Conservation (phyloP, 2,113 vertebrate genomes). For the Hemiscyllium ocellatum region DNA sequence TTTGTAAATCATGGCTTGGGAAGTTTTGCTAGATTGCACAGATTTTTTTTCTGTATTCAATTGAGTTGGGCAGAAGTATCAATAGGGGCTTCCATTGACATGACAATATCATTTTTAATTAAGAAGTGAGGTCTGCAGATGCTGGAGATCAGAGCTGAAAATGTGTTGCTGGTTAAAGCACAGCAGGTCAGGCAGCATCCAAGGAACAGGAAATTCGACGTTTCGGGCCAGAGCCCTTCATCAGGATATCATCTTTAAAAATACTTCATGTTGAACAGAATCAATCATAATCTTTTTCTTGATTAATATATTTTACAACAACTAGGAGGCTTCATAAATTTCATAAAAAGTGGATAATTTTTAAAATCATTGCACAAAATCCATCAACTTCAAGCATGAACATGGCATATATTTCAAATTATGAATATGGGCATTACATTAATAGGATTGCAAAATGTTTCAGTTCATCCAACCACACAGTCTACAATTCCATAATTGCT, state of each 20-base stretch:
- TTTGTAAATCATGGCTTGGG: background rate
- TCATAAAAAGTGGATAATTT: background rate
- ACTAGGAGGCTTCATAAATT: background rate
- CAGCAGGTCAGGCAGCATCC: too few relatives aligned
- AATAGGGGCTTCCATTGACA: background rate
- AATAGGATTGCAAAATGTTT: background rate
- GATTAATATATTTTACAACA: background rate
- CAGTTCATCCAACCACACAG: background rate
- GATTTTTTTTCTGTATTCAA: background rate
- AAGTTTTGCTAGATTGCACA: too few relatives aligned
- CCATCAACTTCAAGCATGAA: background rate
- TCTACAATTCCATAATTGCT: background rate
- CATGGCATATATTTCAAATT: background rate
- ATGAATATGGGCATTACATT: background rate
- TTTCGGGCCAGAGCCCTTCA: too few relatives aligned
- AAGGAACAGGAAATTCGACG: too few relatives aligned
- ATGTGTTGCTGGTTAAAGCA: too few relatives aligned
- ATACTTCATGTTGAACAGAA: background rate
- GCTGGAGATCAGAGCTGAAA: too few relatives aligned
- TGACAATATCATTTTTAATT: background rate
- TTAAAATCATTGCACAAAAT: background rate
- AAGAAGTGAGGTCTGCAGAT: too few relatives aligned
- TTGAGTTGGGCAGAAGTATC: background rate
- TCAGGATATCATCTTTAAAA: background rate
- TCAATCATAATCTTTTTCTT: background rate